phyloP scores from a whole-genome alignment of 2,797 vertebrate species.

The Nyctibius grandis region DNA sequence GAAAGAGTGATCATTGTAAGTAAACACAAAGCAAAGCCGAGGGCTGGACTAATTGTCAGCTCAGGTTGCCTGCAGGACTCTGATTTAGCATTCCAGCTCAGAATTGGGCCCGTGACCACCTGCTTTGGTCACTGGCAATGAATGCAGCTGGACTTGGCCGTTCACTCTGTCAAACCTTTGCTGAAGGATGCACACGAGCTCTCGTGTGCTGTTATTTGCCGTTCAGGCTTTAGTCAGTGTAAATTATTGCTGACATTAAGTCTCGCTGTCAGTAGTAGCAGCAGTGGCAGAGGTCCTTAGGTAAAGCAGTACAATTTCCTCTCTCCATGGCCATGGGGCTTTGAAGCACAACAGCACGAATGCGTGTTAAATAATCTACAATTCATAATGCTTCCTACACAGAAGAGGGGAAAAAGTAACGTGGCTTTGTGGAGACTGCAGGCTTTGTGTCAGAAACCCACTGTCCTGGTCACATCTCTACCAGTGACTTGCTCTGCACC shows the following conservation, averaged over 20 bases:
- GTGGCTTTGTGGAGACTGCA: background rate
- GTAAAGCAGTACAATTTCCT: background rate
- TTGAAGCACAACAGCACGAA: background rate
- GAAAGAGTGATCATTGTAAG: background rate
- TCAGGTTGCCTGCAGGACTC: background rate
- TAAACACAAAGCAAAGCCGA: background rate
- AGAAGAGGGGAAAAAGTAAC: background rate
- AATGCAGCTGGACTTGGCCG: constrained; percentile 12
- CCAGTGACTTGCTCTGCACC: background rate
- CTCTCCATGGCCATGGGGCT: background rate
- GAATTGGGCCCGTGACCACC: background rate
- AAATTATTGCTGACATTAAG: background rate
- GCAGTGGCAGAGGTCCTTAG: background rate
- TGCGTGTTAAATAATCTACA: background rate
- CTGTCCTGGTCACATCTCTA: fast-evolving
- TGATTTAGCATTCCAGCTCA: background rate
- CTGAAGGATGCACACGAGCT: background rate
- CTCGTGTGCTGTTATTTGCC: background rate
- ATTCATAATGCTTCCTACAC: background rate
- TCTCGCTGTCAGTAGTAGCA: background rate
- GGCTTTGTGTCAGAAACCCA: background rate
- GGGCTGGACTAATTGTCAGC: background rate
- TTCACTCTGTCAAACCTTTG: background rate
- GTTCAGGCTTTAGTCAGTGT: background rate
- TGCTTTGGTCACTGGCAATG: constrained; percentile 11